Base-by-base conservation (phyloP, 2,113 vertebrate genomes). In the Ascaphus truei region DNA sequence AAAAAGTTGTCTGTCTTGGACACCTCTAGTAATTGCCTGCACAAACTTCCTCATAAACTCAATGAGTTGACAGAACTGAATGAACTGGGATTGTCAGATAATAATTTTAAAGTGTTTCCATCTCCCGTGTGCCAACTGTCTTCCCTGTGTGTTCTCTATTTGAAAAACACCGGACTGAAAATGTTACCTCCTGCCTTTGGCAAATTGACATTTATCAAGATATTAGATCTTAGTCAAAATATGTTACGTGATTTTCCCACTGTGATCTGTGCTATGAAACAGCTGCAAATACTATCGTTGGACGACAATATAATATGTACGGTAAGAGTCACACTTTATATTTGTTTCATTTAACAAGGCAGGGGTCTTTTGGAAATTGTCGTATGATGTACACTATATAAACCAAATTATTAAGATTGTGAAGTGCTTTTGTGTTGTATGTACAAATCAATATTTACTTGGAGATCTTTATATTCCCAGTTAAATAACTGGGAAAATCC, bases 301-400 rank as follows among this genome's bases (percentile, higher is more conserved):
- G 85, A 82, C 47, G 84, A 87, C 31, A 89, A 80, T 48, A 74
- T 72, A 51, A 71, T 87, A 55, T 9, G 22, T 25, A 57, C 84
- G 85, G 80, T 88, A 86, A 58, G 13, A 59, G 25, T 11, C 34
- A 31, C 15, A 67, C 53, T 53, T 10, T 10, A 34, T 10, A 11
- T n/a, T 56, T n/a, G n/a, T n/a, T n/a, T n/a, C n/a, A n/a, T n/a
- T n/a, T n/a, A n/a, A n/a, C n/a, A n/a, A n/a, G n/a, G n/a, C n/a
- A n/a, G n/a, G n/a, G n/a, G n/a, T n/a, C n/a, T n/a, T n/a, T n/a
- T n/a, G n/a, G n/a, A n/a, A n/a, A n/a, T n/a, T n/a, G n/a, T n/a
- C n/a, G n/a, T n/a, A n/a, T n/a, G n/a, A n/a, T n/a, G n/a, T n/a
- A n/a, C n/a, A n/a, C n/a, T n/a, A n/a, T n/a, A n/a, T n/a, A n/a